phyloP scores from a whole-genome alignment of 2,113 vertebrate genomes.

The Amia ocellicauda region DNA sequence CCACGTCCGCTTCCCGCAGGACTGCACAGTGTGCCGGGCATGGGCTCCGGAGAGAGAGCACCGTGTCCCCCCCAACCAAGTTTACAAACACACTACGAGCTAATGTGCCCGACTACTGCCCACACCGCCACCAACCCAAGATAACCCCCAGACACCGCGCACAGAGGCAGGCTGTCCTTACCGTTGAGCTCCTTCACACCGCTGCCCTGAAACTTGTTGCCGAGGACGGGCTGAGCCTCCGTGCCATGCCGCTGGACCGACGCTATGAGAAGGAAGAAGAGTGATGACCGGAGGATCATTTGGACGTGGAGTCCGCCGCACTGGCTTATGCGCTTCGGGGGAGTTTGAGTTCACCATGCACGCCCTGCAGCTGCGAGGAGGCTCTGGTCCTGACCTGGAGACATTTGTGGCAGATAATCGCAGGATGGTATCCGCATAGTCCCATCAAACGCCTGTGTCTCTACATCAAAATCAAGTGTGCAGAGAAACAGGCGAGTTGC shows the following conservation, averaged over 20 bases:
- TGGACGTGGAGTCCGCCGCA: slow-evolving; percentile 70
- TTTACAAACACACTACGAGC: background rate
- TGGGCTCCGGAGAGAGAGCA: no score
- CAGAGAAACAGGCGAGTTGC: slow-evolving; percentile 55
- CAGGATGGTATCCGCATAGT: slow-evolving; percentile 88
- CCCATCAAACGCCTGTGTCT: slow-evolving; percentile 67
- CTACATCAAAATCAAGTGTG: slow-evolving; percentile 50
- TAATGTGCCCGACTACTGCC: background rate
- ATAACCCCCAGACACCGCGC: no score
- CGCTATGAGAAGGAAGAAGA: slow-evolving; percentile 82
- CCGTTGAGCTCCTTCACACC: slow-evolving; percentile 90
- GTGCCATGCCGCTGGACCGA: slow-evolving; percentile 79
- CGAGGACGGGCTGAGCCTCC: slow-evolving; percentile 81
- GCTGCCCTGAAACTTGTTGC: slow-evolving; percentile 80
- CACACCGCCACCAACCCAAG: no score
- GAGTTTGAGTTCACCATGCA: slow-evolving; percentile 74
- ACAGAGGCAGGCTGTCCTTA: no score
- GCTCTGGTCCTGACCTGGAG: slow-evolving; percentile 77
- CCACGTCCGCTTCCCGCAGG: slow-evolving; percentile 85
- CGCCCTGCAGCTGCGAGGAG: slow-evolving; percentile 63
- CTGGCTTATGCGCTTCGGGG: slow-evolving; percentile 44
- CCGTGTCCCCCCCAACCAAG: no score
- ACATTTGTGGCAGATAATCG: slow-evolving; percentile 69
- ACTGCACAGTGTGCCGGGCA: slow-evolving; percentile 75
- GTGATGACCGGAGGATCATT: slow-evolving; percentile 96